Evolutionary conservation across 2,113 vertebrate genomes (phyloP).

Genomic region (Poicephalus meyeri): DNA sequence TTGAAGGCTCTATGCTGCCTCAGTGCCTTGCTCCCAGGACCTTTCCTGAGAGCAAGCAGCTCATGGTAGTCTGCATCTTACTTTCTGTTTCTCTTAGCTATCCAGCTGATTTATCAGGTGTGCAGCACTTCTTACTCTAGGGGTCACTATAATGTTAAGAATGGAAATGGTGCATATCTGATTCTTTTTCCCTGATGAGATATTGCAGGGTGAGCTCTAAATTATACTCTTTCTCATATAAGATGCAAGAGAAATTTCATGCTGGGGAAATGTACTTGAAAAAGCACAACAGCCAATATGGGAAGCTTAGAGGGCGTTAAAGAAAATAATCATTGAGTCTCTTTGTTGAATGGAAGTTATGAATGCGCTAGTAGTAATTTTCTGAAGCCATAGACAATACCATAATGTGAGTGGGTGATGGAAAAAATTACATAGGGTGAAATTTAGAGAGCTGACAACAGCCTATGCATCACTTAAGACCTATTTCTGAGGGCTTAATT

Average conservation of each 20-base stretch:
- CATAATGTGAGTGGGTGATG: slow-evolving; percentile 40
- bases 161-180: slow-evolving; percentile 45
- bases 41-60: background rate
- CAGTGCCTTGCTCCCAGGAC: background rate
- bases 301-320: slow-evolving; percentile 53
- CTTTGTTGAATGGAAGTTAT: slow-evolving; percentile 58
- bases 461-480: slow-evolving; percentile 36
- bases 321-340: slow-evolving; percentile 66
- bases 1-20: background rate
- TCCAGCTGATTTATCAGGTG: background rate
- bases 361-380: slow-evolving; percentile 51
- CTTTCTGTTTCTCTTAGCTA: background rate
- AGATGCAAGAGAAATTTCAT: slow-evolving; percentile 47
- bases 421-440: slow-evolving; percentile 43
- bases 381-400: slow-evolving; percentile 53
- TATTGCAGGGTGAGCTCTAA: slow-evolving; percentile 59
- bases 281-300: slow-evolving; percentile 62
- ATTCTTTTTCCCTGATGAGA: background rate
- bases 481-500: slow-evolving; percentile 53
- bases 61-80: background rate
- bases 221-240: slow-evolving; percentile 1
- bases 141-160: slow-evolving; percentile 79
- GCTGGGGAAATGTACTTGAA: slow-evolving; percentile 53
- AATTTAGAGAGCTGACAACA: slow-evolving; percentile 50
- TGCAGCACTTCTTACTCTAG: slow-evolving; percentile 70